Evolutionary conservation across 2,113 vertebrate genomes (phyloP).

Genomic region (Sigmodon hispidus): DNA sequence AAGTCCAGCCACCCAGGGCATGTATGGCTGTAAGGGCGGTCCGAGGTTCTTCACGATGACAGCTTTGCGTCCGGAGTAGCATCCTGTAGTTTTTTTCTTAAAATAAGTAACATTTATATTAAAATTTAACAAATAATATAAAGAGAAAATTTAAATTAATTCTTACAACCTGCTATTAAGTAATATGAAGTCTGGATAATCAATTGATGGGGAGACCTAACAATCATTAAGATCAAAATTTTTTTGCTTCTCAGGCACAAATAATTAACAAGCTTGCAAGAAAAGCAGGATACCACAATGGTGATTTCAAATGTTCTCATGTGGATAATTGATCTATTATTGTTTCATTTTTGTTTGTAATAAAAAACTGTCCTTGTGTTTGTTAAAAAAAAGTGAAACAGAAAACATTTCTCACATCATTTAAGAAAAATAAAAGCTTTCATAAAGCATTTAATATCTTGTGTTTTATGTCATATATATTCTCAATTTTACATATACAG

Average conservation of each 20-base stretch:
- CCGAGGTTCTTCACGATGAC: too few relatives aligned
- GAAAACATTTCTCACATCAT: background rate
- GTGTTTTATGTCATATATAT: background rate
- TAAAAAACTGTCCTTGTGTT: background rate
- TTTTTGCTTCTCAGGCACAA: conserved; percentile 22
- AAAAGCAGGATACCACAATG: conserved; percentile 49
- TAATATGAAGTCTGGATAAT: conserved; percentile 75
- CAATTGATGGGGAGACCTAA: conserved; percentile 45
- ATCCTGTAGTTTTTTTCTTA: too few relatives aligned
- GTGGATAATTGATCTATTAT: conserved; percentile 44
- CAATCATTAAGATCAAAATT: background rate
- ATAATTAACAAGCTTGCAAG: conserved; percentile 66
- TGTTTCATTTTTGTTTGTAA: background rate
- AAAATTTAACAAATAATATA: background rate
- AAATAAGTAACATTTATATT: background rate
- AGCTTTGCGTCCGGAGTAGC: too few relatives aligned
- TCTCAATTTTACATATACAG: background rate
- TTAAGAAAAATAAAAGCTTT: background rate
- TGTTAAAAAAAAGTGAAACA: background rate
- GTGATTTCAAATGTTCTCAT: conserved; percentile 75
- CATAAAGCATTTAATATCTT: background rate
- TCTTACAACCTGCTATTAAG: conserved; percentile 73
- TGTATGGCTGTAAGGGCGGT: too few relatives aligned
- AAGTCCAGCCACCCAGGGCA: too few relatives aligned
- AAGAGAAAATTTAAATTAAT: background rate